A percentile compares a stretch with the other conserved stretches of the same genome.
phyloP scores from a whole-genome alignment of 2,888 invertebrate species.

The Nomada ferruginata region DNA sequence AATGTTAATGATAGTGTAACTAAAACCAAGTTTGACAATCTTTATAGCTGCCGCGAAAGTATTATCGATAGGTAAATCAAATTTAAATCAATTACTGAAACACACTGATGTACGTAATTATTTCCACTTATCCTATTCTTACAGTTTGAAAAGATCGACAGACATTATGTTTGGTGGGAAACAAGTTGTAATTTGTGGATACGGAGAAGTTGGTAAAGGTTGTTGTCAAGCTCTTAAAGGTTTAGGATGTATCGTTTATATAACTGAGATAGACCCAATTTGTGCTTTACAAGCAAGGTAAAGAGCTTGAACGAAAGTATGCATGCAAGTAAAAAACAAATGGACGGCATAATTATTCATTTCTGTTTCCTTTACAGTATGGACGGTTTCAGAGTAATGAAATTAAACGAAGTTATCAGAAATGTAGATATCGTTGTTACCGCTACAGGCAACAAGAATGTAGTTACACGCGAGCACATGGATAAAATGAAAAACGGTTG shows the following conservation, averaged over 20 bases:
- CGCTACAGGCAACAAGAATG: constrained; percentile 99
- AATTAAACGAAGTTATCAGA: constrained; percentile 96
- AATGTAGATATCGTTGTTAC: constrained; percentile 98
- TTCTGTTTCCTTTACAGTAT: constrained; percentile 87
- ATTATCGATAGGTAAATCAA: constrained; percentile 90
- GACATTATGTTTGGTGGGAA: constrained; percentile 99
- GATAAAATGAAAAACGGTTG: constrained; percentile 98
- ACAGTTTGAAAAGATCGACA: constrained; percentile 93
- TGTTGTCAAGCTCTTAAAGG: constrained; percentile 98
- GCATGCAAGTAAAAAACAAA: background rate
- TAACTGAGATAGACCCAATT: constrained; percentile 98
- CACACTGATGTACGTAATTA: background rate
- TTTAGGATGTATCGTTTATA: constrained; percentile 95
- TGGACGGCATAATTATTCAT: background rate
- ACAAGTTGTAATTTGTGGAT: constrained; percentile 97
- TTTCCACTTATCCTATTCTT: constrained; percentile 26
- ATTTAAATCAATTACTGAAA: background rate
- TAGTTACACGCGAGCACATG: constrained; percentile 97
- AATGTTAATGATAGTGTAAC: constrained; percentile 99
- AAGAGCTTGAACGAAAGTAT: constrained; percentile 54
- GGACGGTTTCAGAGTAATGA: constrained; percentile 98
- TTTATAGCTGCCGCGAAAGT: constrained; percentile 97
- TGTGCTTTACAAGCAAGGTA: constrained; percentile 97
- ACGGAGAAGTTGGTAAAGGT: constrained; percentile 98
- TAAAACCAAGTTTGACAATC: constrained; percentile 98